These are phyloP conservation scores for Catharus minimus DNA, from an alignment of 2,113 vertebrate species.

Conservation along the genomic window DNA sequence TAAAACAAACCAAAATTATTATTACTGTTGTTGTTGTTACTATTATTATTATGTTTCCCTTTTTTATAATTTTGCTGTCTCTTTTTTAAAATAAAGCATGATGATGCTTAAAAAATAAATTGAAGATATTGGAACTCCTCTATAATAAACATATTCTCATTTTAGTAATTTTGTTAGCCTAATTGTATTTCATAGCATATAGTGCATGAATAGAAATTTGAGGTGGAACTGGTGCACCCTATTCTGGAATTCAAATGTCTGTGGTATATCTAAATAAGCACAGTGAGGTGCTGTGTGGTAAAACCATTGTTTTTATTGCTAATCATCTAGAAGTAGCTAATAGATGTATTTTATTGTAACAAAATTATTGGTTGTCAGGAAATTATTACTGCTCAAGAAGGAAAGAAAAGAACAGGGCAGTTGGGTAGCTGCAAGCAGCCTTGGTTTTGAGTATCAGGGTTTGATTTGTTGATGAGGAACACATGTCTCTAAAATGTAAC, in stretches of 20 bases:
- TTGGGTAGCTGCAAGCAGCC: background rate
- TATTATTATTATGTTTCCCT: background rate
- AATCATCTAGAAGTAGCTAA: background rate
- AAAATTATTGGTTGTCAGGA: background rate
- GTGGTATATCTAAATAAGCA: background rate
- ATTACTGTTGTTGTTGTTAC: background rate
- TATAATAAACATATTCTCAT: background rate
- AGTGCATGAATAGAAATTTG: background rate
- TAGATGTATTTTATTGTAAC: background rate
- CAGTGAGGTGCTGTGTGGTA: background rate
- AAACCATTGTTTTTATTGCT: background rate
- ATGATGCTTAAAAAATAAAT: background rate
- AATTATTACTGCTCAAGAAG: background rate
- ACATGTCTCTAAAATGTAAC: rapidly evolving
- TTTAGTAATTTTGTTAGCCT: background rate
- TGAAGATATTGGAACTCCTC: background rate
- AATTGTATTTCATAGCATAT: background rate
- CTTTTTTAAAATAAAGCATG: background rate
- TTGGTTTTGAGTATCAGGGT: background rate
- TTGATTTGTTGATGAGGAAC: background rate
- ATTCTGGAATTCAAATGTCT: background rate
- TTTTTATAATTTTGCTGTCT: background rate
- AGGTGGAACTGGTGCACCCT: background rate
- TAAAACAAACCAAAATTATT: background rate
- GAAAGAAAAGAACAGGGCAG: background rate